phyloP scores from a whole-genome alignment of 1,140 invertebrate species.

The Orius insidiosus region DNA sequence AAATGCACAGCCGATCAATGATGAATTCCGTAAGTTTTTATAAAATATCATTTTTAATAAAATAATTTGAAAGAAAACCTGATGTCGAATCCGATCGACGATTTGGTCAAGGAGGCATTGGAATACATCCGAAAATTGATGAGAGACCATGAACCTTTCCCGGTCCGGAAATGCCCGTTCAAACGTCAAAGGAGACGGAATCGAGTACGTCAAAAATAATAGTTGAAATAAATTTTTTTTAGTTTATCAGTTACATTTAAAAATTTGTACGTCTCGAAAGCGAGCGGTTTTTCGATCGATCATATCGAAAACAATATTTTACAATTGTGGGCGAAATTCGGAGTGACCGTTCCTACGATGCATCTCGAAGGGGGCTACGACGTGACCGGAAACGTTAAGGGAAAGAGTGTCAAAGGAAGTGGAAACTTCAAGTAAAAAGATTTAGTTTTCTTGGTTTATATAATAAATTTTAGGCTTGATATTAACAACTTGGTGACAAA shows the following conservation, averaged over 20 bases:
- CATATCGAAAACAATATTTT: constrained; percentile 12
- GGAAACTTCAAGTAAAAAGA: constrained; percentile 12
- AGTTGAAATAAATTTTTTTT: not conserved
- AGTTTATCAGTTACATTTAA: constrained; percentile 3
- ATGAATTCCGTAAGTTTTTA: not conserved
- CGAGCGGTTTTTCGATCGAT: constrained; percentile 8
- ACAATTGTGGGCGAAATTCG: constrained; percentile 11
- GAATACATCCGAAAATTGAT: constrained; percentile 8
- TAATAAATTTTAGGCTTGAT: constrained; percentile 5
- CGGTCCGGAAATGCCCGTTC: constrained; percentile 9
- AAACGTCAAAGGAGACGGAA: constrained; percentile 8
- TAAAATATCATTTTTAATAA: too few relatives aligned
- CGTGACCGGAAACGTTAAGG: constrained; percentile 5
- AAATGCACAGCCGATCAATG: not conserved
- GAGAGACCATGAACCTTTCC: constrained; percentile 7
- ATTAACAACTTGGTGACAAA: not conserved
- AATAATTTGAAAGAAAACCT: not conserved
- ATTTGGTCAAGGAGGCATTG: constrained; percentile 7
- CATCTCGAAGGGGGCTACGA: constrained; percentile 5
- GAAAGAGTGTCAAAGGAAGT: constrained; percentile 1
- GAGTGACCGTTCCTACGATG: constrained; percentile 7
- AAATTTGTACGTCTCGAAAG: constrained; percentile 7
- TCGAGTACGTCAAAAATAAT: constrained; percentile 5
- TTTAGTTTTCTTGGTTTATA: not conserved
- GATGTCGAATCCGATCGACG: constrained; percentile 4